Percentiles rank a stretch among this genome's conserved stretches.
phyloP scores from a whole-genome alignment of 1,140 invertebrate genomes.

The Acromyrmex heyeri region DNA sequence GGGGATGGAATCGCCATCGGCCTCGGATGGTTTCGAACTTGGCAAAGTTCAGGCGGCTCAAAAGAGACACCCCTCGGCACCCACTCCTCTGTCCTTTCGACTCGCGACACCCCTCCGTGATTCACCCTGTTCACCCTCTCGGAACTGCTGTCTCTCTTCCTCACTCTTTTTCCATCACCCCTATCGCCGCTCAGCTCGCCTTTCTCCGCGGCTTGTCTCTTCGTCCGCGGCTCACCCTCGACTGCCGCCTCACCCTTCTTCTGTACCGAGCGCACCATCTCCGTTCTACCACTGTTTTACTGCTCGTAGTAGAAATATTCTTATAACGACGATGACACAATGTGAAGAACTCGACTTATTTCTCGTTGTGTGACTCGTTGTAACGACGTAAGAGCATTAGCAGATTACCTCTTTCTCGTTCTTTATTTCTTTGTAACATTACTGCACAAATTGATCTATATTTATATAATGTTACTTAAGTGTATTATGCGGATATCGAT shows the following conservation, averaged over 20 bases:
- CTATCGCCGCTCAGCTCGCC: constrained; percentile 50
- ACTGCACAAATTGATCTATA: neutral
- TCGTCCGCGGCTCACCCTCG: constrained; percentile 56
- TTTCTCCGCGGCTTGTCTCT: constrained; percentile 71
- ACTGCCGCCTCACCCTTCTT: neutral
- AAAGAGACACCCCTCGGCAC: constrained; percentile 74
- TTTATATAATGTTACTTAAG: neutral
- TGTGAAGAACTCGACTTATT: constrained; percentile 62
- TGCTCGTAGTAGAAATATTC: constrained; percentile 36
- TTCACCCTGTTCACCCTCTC: constrained; percentile 54
- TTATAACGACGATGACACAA: constrained; percentile 55
- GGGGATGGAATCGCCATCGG: constrained; percentile 67
- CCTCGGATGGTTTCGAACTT: constrained; percentile 78
- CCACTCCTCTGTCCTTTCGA: constrained; percentile 65
- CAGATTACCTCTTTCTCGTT: neutral
- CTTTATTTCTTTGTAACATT: neutral
- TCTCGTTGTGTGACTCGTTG: constrained; percentile 19
- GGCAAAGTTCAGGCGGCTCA: constrained; percentile 80
- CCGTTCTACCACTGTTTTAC: neutral
- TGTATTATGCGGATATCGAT: neutral
- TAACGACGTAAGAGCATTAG: constrained; percentile 63
- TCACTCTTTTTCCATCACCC: constrained; percentile 15
- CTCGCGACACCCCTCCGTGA: constrained; percentile 68
- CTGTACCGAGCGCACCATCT: constrained; percentile 11
- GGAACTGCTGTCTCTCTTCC: neutral